Evolutionary conservation across 1,140 invertebrate genomes (phyloP).

Genomic region (Drosophila varians): DNA sequence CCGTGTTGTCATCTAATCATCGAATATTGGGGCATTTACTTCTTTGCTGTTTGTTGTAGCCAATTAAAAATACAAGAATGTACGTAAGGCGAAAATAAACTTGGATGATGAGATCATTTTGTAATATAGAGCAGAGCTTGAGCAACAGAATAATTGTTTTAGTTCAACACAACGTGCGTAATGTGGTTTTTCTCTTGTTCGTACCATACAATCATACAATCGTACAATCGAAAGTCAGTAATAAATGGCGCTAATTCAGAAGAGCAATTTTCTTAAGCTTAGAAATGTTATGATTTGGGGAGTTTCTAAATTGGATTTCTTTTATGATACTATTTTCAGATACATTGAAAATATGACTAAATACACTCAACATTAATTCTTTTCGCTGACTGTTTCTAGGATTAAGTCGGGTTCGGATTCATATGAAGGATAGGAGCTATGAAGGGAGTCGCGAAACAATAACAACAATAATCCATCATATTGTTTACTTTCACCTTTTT

Average conservation of each 20-base stretch:
- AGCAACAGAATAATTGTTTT: constrained; percentile 52
- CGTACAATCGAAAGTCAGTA: constrained; percentile 63
- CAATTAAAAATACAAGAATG: constrained; percentile 54
- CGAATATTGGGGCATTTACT: constrained; percentile 31
- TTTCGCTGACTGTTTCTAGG: constrained; percentile 40
- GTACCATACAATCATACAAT: no score
- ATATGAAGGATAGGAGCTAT: not conserved
- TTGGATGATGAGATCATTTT: constrained; percentile 83
- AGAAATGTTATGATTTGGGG: constrained; percentile 19
- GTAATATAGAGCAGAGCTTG: constrained; percentile 65
- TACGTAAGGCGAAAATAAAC: constrained; percentile 83
- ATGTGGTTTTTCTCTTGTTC: constrained; percentile 9
- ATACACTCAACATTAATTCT: constrained; percentile 41
- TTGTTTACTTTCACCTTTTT: constrained; percentile 81
- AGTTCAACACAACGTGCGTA: constrained; percentile 29
- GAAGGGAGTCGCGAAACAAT: constrained; percentile 51
- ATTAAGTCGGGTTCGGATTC: constrained; percentile 11
- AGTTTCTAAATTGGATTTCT: constrained; percentile 15
- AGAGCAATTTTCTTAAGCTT: constrained; percentile 35
- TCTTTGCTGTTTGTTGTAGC: constrained; percentile 51
- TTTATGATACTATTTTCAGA: constrained; percentile 26
- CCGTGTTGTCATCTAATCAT: constrained; percentile 54
- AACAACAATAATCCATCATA: constrained; percentile 79
- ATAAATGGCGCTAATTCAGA: constrained; percentile 60
- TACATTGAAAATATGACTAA: constrained; percentile 25